Base-by-base conservation (phyloP, 2,113 vertebrate genomes). In the Pluvialis apricaria region DNA sequence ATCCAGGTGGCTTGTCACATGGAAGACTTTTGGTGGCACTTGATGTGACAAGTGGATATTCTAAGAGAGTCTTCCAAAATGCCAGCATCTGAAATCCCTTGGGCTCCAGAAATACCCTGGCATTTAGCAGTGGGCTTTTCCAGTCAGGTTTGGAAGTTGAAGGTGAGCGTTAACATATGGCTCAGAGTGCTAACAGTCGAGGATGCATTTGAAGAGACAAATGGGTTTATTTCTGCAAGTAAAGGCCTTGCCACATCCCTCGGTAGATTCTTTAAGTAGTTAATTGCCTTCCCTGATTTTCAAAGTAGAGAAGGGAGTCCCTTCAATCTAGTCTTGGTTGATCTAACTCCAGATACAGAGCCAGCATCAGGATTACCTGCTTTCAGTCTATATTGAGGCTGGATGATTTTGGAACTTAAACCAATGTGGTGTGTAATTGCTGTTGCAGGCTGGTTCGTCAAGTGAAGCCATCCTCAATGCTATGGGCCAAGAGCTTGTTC, bases 401-500 rank as follows among this genome's bases (percentile, higher is more conserved):
- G 22, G 60, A 2, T 71, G 65, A 9, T 61, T 72, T 29, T 0
- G 1, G n/a, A 64, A 64, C 57, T 83, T 29, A 13, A 45, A 6
- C 5, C 28, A 8, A 1, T 0, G 0, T 17, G 47, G 5, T 44
- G 3, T 91, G 57, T 80, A 7, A 2, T 69, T 82, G 49, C 7
- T 95, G 14, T 98, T 98, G 58, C 95, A 99, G 99, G 98, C 98
- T 3, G 98, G 98, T 26, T 99, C 99, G 3, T 99, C 99, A 1
- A 99, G 98, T 4, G 98, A 99, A 91, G 98, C 98, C 28, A 99
- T 99, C 96, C 97, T 99, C 0, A 92, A 90, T 13, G 98, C 98
- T 21, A 99, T 99, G 99, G 98, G 98, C 31, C 97, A 97, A 32
- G 99, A 99, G 97, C 98, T 99, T 7, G 98, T 99, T 28, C 99